Evolutionary conservation across 2,113 vertebrate species (phyloP).

Genomic region (Datnioides undecimradiatus): DNA sequence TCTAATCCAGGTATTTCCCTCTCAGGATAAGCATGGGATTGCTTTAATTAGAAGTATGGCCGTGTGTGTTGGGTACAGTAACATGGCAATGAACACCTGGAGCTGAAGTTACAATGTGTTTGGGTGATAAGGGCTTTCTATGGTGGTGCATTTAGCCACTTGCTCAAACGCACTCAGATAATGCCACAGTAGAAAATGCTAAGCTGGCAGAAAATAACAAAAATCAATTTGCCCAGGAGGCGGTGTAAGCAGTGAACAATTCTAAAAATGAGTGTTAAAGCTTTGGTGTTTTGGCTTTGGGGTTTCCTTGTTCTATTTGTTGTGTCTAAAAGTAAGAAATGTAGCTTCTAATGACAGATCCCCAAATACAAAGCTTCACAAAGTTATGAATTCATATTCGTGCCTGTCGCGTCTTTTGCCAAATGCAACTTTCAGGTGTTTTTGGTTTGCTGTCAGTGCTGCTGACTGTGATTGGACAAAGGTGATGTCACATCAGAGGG

Average conservation of each 20-base stretch:
- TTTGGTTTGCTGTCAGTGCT: not conserved
- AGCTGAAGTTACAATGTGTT: conserved; percentile 65
- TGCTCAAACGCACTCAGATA: conserved; percentile 62
- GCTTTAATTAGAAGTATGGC: conserved; percentile 80
- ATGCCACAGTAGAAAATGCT: conserved; percentile 52
- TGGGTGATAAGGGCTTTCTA: conserved; percentile 63
- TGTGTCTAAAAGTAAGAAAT: conserved; percentile 11
- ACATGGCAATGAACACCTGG: conserved; percentile 70
- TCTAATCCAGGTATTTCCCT: conserved; percentile 82
- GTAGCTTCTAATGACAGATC: not conserved
- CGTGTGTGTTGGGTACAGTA: conserved; percentile 68
- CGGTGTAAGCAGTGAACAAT: conserved; percentile 17
- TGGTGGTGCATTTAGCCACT: conserved; percentile 47
- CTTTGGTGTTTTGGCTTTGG: conserved; percentile 15
- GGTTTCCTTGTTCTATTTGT: conserved; percentile 20
- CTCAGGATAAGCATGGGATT: conserved; percentile 79
- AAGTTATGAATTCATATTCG: not conserved
- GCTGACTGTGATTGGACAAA: not conserved
- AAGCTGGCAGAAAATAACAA: conserved; percentile 66
- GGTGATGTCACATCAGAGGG: not conserved
- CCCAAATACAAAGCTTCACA: not conserved
- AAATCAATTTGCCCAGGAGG: conserved; percentile 55
- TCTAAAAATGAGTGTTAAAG: conserved; percentile 33
- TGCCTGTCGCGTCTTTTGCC: not conserved
- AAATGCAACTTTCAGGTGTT: not conserved